Base-by-base conservation (phyloP, 2,888 invertebrate species). In the Trisateles emortualis region DNA sequence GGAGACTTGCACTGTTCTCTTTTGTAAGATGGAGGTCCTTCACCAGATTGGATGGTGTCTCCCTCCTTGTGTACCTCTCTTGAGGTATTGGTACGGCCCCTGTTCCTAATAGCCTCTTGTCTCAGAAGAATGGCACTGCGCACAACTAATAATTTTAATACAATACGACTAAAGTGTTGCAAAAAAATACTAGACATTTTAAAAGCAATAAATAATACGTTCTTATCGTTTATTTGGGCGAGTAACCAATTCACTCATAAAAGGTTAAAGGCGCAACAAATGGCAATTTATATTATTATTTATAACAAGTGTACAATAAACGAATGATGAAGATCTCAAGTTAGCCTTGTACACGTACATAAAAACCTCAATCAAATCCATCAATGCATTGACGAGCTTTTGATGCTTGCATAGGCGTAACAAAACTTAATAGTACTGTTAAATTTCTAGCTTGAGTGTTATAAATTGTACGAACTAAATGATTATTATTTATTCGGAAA, bases 301-400 rank as follows among this genome's bases (percentile, higher is more conserved):
- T 29, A 30, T 46, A 38, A 46, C 29, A 38, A 46, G 29, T 38
- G 13, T 19, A 4, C 29, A 29, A 38, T 46, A 46, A 46, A 29
- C 38, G 1, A 19, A 9, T 17, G 46, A 16, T 30, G 43, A 11
- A 43, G 11, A 41, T 29, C 0, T 3, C 5, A 33, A 3, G 10
- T 19, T 9, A 35, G 14, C 32, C 16, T 14, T 4, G 2, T 36
- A 36, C 36, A 36, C 17, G 17, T 17, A 17, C 33, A 36, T 2
- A n/a, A 2, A 8, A 16, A 19, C 17, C n/a, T 36, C 36, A 36
- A 36, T 36, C 36, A 10, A 8, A 14, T n/a, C 9, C 10, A 36
- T 36, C 36, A 36, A 19, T 36, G 2, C 3, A 36, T 36, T 36
- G 36, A 36, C 32, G 32, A 11, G 4, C 8, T 26, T 6, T 26